A percentile compares a stretch with the other conserved stretches of the same genome.
phyloP scores from a whole-genome alignment of 2,113 vertebrate species.

The Nesogale talazaci region DNA sequence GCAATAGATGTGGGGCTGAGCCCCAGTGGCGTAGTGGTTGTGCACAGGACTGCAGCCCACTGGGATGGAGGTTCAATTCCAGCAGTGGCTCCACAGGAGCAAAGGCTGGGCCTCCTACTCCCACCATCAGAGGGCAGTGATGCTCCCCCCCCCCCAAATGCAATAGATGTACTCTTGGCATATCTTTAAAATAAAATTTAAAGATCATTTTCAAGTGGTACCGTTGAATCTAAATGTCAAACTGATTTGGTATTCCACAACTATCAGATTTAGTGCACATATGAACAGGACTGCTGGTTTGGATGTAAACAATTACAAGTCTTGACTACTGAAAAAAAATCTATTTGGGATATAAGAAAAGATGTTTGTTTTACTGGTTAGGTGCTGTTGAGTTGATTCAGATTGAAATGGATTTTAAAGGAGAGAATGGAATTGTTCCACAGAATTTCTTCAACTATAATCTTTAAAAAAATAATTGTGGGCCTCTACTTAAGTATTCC shows the following conservation, averaged over 20 bases:
- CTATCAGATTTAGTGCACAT: neutral
- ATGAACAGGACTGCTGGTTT: neutral
- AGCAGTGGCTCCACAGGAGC: too few relatives aligned
- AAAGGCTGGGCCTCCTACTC: too few relatives aligned
- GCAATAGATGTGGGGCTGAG: too few relatives aligned
- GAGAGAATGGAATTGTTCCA: neutral
- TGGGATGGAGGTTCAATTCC: too few relatives aligned
- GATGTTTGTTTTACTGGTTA: neutral
- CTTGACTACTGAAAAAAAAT: neutral
- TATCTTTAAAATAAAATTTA: slow-evolving; percentile 1
- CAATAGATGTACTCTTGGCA: neutral
- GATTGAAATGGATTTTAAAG: neutral
- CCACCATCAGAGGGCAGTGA: too few relatives aligned
- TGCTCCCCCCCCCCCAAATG: too few relatives aligned
- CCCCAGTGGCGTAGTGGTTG: too few relatives aligned
- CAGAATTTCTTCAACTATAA: neutral
- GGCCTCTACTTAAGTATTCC: too few relatives aligned
- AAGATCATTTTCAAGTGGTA: neutral
- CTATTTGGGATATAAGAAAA: neutral
- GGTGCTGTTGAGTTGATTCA: neutral
- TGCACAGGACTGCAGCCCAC: too few relatives aligned
- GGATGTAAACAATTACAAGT: neutral
- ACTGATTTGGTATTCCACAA: neutral
- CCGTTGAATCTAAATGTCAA: neutral
- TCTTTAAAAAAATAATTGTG: neutral